Base-by-base conservation (phyloP, 2,113 vertebrate species). In the Larimichthys polyactis region DNA sequence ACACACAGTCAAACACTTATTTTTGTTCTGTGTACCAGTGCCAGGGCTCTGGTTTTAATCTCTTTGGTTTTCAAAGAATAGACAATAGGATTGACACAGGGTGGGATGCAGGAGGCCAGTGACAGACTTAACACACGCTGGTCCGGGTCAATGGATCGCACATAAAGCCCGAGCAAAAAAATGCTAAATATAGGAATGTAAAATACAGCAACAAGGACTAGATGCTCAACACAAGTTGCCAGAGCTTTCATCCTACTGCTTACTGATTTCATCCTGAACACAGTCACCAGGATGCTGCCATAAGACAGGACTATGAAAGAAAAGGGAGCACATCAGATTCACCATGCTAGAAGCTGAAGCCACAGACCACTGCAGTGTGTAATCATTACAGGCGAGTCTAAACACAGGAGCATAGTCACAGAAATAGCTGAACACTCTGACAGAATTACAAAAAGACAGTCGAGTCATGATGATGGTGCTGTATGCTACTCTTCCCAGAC, bases 21-120 rank as follows among this genome's bases (percentile, higher is more conserved):
- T 60, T 78, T 58, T 72, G 63, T 52, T 62, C 85, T 75, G 0
- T n/a, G 36, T 11, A 92, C 43, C 8, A 93, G 12, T 3, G n/a
- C 52, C 63, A 82, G 12, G 1, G 70, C 75, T 80, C 83, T 89
- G 55, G 11, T 60, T 79, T 84, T 91, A 4, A 95, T 91, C n/a
- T 89, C 92, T 84, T 90, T 93, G 14, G 94, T 95, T 89, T 94
- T 93, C 11, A 94, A 57, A n/a, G 94, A 93, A 75, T 95, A 95
- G 0, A 95, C 59, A 29, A 94, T 82, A 9, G 94, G 94, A 83
- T 94, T 95, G 24, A 94, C 32, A n/a, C 85, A 92, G 48, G 93
- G 94, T 17, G 94, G 91, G 27, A 94, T 36, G 51, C 90, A 93
- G 24, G 92, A 89, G 22, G 94, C 86, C 51, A 95, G 55, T 0